Evolutionary conservation across 2,888 invertebrate genomes (phyloP), one percentile per base, ranked within the genome.

Genomic region (Aphrophora alni): DNA sequence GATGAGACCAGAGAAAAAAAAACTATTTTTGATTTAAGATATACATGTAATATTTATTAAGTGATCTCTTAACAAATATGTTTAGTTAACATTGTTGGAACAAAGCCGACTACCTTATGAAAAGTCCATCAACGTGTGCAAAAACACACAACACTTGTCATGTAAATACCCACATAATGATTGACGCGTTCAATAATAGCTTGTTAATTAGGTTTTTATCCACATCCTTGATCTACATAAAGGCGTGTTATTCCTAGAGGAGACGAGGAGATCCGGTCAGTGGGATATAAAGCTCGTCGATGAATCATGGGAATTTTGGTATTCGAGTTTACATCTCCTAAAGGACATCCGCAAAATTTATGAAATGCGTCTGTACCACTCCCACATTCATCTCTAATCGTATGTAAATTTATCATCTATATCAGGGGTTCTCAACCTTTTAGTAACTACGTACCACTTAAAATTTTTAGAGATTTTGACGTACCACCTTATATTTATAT

Each of bases 121-220:
- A 44, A 44, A 14, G 2, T 4, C 44, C 44, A 44, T 44, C 44
- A 14, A 4, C 59, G 4, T 59, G 59, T 59, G 59, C 21, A 59
- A 59, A 44, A 59, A 59, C 59, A 59, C 1, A 59, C 59, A 59
- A 5, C n/a, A 0, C 59, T 21, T 8, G 21, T 8, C 21, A n/a
- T 12, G 59, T 21, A 59, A 59, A 59, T 14, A 21, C 59, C 59
- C 21, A 59, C 59, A 8, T 8, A 3, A 7, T 59, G 59, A 59
- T 59, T 59, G 59, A 59, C 59, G 59, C 59, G n/a, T 59, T 21
- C 59, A 21, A 59, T 59, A 59, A 59, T 59, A 59, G 59, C n/a
- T n/a, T n/a, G 12, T 59, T 59, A 59, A 59, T 59, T 59, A 59
- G 59, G 14, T 21, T 59, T 21, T 59, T 59, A 59, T 59, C 59